Conservation (phyloP, 2,113 vertebrate species). For the Axis porcinus region DNA sequence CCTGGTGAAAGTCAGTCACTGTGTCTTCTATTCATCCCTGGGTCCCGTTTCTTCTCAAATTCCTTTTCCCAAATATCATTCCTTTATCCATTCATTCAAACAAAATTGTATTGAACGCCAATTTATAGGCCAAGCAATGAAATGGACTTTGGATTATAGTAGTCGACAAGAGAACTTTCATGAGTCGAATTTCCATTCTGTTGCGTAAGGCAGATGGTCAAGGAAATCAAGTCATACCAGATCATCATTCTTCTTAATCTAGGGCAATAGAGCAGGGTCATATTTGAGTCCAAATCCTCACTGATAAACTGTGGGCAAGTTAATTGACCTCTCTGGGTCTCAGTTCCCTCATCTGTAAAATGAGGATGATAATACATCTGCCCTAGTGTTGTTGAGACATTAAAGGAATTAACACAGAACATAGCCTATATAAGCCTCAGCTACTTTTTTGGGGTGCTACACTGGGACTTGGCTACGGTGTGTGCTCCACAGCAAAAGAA, state of each 20-base stretch:
- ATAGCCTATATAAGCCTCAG: background rate
- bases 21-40: background rate
- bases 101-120: too few relatives aligned
- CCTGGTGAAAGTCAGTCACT: background rate
- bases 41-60: rapidly evolving
- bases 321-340: background rate
- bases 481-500: background rate
- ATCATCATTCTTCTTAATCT: too few relatives aligned
- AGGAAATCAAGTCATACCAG: background rate
- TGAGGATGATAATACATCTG: background rate
- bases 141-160: background rate
- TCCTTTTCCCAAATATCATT: background rate
- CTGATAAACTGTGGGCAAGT: background rate
- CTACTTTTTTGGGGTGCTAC: background rate
- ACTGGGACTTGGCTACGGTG: background rate
- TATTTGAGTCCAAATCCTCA: background rate
- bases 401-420: too few relatives aligned
- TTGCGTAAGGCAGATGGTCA: background rate
- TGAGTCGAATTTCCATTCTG: background rate
- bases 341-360: background rate
- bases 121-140: rapidly evolving
- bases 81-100: background rate
- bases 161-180: background rate
- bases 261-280: background rate
- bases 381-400: background rate